Evolutionary conservation across 2,797 vertebrate species (phyloP), one percentile per base, ranked within the genome.

Genomic region (Pelochelys cantorii): DNA sequence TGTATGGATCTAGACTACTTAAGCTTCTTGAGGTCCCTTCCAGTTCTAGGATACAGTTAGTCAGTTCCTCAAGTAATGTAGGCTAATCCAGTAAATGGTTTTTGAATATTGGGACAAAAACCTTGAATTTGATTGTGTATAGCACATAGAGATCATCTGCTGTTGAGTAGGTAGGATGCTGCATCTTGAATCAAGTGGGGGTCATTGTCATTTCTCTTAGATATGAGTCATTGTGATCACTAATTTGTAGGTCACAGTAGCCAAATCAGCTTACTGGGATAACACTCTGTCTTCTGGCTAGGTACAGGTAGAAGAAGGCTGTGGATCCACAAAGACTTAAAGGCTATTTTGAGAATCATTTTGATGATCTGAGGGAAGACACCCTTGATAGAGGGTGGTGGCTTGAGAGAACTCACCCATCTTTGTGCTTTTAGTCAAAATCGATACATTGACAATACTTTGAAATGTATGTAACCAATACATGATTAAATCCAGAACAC

Each of bases 251-350:
- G 23, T 93, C 31, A 85, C 59, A 55, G 81, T 85, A 81, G 54
- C 81, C 91, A 91, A 88, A 74, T 82, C 90, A 94, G 37, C 11
- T 87, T 91, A 87, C 94, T 91, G 53, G 34, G 42, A 60, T 92
- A 52, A 74, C 93, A 83, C 88, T 83, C 14, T 62, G 60, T 62
- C 60, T n/a, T 65, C 62, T 87, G 54, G 55, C 17, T 25, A 52
- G 37, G 3, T 60, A 59, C 20, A 42, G 20, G 23, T 6, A 42
- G 34, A 42, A 75, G 22, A 42, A 25, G 23, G 22, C 23, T 87
- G 83, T 80, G 27, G 0, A 11, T 92, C 74, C 54, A 1, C 56
- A 3, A 81, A 57, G 56, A 74, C 86, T n/a, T 74, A 31, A 89
- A 27, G 23, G 11, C 29, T 74, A 91, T 90, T 89, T 3, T 79